Evolutionary conservation across 1,140 invertebrate genomes (phyloP), one percentile per base, ranked within the genome.

Genomic region (Cotesia glomerata): DNA sequence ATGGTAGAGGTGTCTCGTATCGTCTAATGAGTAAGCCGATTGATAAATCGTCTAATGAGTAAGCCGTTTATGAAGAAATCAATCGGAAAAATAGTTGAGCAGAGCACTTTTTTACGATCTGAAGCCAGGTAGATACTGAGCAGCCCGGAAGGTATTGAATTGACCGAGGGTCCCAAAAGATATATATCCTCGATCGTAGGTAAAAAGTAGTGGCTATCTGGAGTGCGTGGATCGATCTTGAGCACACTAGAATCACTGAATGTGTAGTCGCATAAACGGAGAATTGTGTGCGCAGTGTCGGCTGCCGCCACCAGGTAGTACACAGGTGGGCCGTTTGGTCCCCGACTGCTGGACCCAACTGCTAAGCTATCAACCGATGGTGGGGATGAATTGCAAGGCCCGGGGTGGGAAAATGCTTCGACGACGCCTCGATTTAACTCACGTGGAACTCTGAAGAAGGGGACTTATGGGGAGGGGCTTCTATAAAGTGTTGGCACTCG

Each of bases 271-370:
- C 79, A 82, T 76, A 75, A 74, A 68, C 77, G 73, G 74, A 76
- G 78, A 78, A 82, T 77, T 79, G 72, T 81, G 78, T 74, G 76
- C 76, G 74, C 80, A 84, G 83, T 83, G 84, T 81, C 77, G 78
- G 16, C 26, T 51, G 77, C 74, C 75, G 80, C 39, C 39, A 45
- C 39, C 39, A 45, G 7, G 39, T 45, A 45, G 39, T 7, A 45
- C 75, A 82, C 84, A 85, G 84, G 84, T 86, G 81, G 79, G 80
- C 76, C 75, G 77, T 64, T 77, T 49, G 77, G 81, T 79, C 81
- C 79, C 63, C 64, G 56, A 45, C 39, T 45, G 62, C 54, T 67
- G 52, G 64, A 51, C 49, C 58, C 65, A 8, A 14, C 13, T 45
- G 11, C 39, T 45, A 45, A 45, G n/a, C 76, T 74, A 71, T 49